Evolutionary conservation across 2,113 vertebrate genomes (phyloP).

Genomic region (Halichoeres trimaculatus): DNA sequence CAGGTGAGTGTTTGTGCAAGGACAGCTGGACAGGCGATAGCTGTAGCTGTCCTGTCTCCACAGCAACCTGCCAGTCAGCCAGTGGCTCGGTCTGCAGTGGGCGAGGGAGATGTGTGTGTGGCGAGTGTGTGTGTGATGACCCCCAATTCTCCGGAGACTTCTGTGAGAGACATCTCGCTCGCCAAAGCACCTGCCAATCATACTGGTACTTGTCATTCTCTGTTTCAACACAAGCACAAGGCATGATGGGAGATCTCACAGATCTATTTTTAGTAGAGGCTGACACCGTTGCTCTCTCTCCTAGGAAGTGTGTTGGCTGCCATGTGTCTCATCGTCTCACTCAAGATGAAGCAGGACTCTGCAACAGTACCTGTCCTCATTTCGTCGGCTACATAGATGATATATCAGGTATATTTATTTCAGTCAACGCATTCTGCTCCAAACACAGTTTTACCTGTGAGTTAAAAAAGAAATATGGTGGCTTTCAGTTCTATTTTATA

Average conservation of each 20-base stretch:
- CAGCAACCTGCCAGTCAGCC: conserved; percentile 85
- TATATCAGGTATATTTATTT: conserved; percentile 82
- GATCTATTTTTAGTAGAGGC: not conserved
- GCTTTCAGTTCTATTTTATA: not conserved
- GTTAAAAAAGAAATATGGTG: not conserved
- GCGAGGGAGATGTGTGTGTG: conserved; percentile 90
- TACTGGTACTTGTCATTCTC: conserved; percentile 84
- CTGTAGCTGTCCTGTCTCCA: conserved; percentile 87
- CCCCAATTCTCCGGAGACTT: conserved; percentile 86
- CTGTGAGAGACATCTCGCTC: conserved; percentile 91
- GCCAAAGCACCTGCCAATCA: conserved; percentile 87
- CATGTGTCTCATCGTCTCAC: conserved; percentile 85
- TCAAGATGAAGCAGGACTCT: conserved; percentile 78
- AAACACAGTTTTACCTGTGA: not conserved
- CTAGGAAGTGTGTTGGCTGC: conserved; percentile 90
- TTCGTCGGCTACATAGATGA: conserved; percentile 83
- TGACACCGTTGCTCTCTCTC: conserved; percentile 38
- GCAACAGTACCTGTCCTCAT: conserved; percentile 87
- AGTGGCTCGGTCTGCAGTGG: conserved; percentile 90
- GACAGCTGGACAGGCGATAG: conserved; percentile 90
- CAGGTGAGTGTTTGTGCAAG: conserved; percentile 88
- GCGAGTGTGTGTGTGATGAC: conserved; percentile 90
- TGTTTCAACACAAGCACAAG: not conserved
- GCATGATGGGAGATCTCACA: not conserved
- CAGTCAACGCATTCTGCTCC: not conserved